phyloP scores from a whole-genome alignment of 2,888 invertebrate genomes.

The Xestoiulus laeticollis region DNA sequence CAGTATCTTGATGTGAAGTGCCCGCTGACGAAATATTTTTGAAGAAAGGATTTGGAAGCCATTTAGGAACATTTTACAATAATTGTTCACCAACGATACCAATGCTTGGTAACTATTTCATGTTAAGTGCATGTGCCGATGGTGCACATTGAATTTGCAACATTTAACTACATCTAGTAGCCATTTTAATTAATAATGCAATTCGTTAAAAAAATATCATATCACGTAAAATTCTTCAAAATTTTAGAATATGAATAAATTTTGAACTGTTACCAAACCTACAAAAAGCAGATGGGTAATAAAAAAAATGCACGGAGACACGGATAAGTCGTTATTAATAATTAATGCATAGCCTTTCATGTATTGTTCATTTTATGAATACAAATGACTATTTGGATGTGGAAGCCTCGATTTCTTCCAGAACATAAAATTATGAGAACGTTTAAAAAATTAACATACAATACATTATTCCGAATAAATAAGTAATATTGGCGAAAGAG shows the following conservation, averaged over 20 bases:
- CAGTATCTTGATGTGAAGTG: too few species aligned
- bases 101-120: too few species aligned
- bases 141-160: too few species aligned
- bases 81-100: too few species aligned
- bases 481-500: slow-evolving; percentile 36
- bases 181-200: too few species aligned
- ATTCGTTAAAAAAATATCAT: neutral
- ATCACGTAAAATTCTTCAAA: neutral
- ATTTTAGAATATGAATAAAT: neutral
- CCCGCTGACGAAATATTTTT: too few species aligned
- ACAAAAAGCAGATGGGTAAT: neutral
- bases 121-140: too few species aligned
- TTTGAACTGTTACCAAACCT: neutral
- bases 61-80: too few species aligned
- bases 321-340: neutral
- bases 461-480: slow-evolving; percentile 47
- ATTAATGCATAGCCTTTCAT: slow-evolving; percentile 46
- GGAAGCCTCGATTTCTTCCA: slow-evolving; percentile 39
- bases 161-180: too few species aligned
- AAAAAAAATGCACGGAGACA: neutral
- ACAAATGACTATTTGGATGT: slow-evolving; percentile 44
- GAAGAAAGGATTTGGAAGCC: too few species aligned
- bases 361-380: slow-evolving; percentile 38
- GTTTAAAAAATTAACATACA: slow-evolving; percentile 46
- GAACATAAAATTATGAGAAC: slow-evolving; percentile 40